Percentiles rank a stretch among this genome's conserved stretches.
Conservation (phyloP, 1,140 invertebrate genomes). For the Magallana gigas region DNA sequence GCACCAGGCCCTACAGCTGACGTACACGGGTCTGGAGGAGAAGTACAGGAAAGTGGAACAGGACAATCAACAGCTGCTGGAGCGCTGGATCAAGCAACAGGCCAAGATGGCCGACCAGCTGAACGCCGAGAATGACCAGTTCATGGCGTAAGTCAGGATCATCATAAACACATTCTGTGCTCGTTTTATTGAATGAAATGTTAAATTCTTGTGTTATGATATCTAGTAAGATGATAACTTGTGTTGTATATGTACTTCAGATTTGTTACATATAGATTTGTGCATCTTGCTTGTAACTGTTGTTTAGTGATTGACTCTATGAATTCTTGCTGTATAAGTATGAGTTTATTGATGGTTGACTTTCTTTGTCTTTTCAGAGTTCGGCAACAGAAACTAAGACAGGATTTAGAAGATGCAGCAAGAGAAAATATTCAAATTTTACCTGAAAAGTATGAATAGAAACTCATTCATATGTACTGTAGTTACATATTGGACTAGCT, state of each 20-base stretch:
- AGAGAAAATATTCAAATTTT: constrained; percentile 82
- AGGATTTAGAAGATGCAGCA: constrained; percentile 95
- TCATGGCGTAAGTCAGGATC: constrained; percentile 25
- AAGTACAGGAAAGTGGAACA: constrained; percentile 92
- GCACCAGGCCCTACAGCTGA: constrained; percentile 94
- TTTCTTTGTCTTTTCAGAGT: background rate
- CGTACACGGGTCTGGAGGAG: constrained; percentile 92
- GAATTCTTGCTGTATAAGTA: too few relatives aligned
- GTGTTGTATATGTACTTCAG: too few relatives aligned
- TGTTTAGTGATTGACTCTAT: too few relatives aligned
- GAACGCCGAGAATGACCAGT: constrained; percentile 75
- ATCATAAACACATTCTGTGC: too few relatives aligned
- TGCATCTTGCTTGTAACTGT: too few relatives aligned
- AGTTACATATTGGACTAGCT: too few relatives aligned
- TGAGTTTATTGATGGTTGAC: background rate
- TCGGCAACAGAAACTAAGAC: constrained; percentile 82
- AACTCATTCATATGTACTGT: background rate
- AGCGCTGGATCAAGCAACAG: constrained; percentile 93
- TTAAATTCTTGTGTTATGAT: too few relatives aligned
- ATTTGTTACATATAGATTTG: too few relatives aligned
- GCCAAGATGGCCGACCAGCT: constrained; percentile 91
- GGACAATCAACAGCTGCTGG: constrained; percentile 92
- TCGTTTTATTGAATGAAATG: too few relatives aligned
- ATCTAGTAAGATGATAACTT: too few relatives aligned
- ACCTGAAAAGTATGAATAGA: constrained; percentile 53